Evolutionary conservation across 2,888 invertebrate species (phyloP).

Genomic region (Drosophila multiciliata): DNA sequence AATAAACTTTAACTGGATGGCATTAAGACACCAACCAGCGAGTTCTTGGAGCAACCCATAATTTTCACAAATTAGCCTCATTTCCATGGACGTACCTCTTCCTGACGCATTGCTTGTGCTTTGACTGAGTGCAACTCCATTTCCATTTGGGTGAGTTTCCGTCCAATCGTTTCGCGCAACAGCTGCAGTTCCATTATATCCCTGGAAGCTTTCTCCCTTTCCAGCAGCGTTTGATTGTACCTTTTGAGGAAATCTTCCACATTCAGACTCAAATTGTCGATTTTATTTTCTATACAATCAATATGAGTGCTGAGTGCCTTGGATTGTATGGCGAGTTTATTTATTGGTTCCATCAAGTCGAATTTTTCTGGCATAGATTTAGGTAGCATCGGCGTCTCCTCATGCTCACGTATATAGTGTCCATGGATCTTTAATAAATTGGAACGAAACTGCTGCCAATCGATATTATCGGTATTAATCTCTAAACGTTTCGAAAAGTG

Average conservation of each 20-base stretch:
- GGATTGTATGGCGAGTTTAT: conserved; percentile 3
- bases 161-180: conserved; percentile 38
- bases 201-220: conserved; percentile 25
- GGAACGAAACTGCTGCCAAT: conserved; percentile 47
- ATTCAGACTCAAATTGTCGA: conserved; percentile 30
- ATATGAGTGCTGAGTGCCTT: conserved; percentile 17
- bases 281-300: conserved; percentile 19
- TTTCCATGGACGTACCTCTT: conserved; percentile 18
- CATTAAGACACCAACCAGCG: neutral
- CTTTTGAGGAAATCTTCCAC: conserved; percentile 27
- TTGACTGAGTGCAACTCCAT: conserved; percentile 35
- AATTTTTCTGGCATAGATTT: neutral
- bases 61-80: conserved; percentile 40
- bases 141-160: conserved; percentile 37
- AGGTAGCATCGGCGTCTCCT: neutral
- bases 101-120: conserved; percentile 6
- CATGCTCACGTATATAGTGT: conserved; percentile 20
- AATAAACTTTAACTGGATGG: neutral
- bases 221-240: conserved; percentile 12
- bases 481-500: conserved; percentile 39
- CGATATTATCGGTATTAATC: conserved; percentile 3
- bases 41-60: conserved; percentile 4
- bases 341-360: conserved; percentile 20
- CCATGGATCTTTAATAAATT: conserved; percentile 48
- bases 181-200: conserved; percentile 40